Conservation (phyloP, 2,113 vertebrate species). For the Barbus barbus region DNA sequence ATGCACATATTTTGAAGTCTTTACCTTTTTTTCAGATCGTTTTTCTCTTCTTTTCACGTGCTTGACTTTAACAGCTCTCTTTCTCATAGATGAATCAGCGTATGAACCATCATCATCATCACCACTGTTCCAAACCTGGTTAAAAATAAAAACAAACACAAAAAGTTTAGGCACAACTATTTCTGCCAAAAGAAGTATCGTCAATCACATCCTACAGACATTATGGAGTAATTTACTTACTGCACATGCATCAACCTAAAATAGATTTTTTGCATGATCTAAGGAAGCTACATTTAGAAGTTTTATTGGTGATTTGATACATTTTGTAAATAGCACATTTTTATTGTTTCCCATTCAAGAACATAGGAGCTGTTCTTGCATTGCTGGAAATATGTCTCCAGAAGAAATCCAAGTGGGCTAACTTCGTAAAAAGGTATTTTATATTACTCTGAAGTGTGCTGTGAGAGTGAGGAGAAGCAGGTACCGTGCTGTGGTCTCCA, state of each 20-base stretch:
- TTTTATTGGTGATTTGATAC: too few relatives aligned
- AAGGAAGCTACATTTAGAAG: too few relatives aligned
- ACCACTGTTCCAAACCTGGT: constrained; percentile 86
- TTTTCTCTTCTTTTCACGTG: constrained; percentile 93
- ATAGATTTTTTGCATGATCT: too few relatives aligned
- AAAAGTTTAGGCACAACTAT: neutral
- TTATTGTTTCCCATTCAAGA: too few relatives aligned
- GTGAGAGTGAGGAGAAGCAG: neutral
- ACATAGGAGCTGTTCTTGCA: too few relatives aligned
- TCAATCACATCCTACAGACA: neutral
- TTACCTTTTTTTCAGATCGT: constrained; percentile 89
- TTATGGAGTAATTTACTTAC: too few relatives aligned
- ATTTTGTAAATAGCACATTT: too few relatives aligned
- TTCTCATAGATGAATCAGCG: constrained; percentile 83
- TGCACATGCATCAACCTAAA: too few relatives aligned
- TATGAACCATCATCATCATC: constrained; percentile 83
- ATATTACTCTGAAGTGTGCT: neutral
- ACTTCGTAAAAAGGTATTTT: neutral
- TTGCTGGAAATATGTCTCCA: neutral
- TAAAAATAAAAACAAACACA: neutral
- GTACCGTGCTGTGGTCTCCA: constrained; percentile 72
- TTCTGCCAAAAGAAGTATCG: neutral
- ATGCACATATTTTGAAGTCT: neutral
- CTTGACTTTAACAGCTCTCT: constrained; percentile 92
- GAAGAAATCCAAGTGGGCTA: neutral